Percentiles rank a stretch among this genome's conserved stretches.
These are phyloP conservation scores for Hemibagrus wyckioides DNA, from an alignment of 2,113 vertebrate genomes.

Conservation along the genomic window DNA sequence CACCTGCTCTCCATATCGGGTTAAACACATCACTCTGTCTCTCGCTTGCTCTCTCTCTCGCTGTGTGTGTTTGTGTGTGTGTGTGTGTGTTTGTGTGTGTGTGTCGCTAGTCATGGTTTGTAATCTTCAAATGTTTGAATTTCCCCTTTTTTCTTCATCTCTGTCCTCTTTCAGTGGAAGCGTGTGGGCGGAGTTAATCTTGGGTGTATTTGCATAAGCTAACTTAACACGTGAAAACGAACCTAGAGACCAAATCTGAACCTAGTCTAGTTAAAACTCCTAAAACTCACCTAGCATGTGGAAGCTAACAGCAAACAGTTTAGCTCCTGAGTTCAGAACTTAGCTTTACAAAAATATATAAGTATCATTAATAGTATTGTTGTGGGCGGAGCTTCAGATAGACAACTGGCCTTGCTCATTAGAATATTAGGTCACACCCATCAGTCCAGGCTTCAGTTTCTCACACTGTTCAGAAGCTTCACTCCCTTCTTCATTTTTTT, in stretches of 20 bases:
- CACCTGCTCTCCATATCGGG: conserved; percentile 48
- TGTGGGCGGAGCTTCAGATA: too few relatives aligned
- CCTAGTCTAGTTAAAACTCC: too few relatives aligned
- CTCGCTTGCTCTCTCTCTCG: too few relatives aligned
- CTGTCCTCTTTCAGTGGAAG: too few relatives aligned
- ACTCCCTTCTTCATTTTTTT: neutral
- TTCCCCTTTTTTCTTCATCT: too few relatives aligned
- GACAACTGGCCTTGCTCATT: neutral
- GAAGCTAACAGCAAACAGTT: too few relatives aligned
- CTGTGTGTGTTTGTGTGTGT: conserved; percentile 41
- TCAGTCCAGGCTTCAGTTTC: neutral
- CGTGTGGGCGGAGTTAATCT: neutral
- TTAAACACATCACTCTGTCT: neutral
- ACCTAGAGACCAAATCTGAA: too few relatives aligned
- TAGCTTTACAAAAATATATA: too few relatives aligned
- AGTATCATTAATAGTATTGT: too few relatives aligned
- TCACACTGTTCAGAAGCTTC: neutral
- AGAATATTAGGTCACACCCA: neutral
- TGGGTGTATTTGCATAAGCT: neutral
- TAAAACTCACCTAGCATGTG: too few relatives aligned
- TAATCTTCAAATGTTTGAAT: neutral
- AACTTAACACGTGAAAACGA: too few relatives aligned
- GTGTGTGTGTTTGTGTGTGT: conserved; percentile 65
- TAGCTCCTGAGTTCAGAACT: too few relatives aligned
- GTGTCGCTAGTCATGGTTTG: conserved; percentile 64